A percentile compares a stretch with the other conserved stretches of the same genome.
Evolutionary conservation across 1,140 invertebrate species (phyloP).

Genomic region (Asbolus verrucosus): DNA sequence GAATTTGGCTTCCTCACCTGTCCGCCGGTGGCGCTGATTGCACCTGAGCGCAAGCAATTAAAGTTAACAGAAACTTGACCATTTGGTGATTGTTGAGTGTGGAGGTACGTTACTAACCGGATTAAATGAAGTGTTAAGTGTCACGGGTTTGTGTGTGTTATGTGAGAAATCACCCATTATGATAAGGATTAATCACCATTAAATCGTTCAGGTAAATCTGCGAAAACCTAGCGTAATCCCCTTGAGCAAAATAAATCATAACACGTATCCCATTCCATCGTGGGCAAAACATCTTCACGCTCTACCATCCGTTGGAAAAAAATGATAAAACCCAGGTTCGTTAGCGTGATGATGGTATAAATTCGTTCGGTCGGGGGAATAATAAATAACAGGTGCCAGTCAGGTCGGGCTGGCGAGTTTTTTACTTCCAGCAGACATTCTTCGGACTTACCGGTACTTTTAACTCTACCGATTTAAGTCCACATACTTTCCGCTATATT

Average conservation of each 20-base stretch:
- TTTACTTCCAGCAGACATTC: constrained; percentile 27
- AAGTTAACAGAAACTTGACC: constrained; percentile 57
- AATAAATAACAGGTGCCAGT: constrained; percentile 15
- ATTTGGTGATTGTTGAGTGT: constrained; percentile 49
- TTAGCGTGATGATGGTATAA: constrained; percentile 17
- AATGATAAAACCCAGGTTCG: constrained; percentile 3
- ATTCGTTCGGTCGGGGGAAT: not conserved
- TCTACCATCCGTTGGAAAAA: constrained; percentile 34
- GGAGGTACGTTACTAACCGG: constrained; percentile 49
- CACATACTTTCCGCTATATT: constrained; percentile 23
- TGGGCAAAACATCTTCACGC: constrained; percentile 36
- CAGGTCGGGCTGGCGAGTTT: constrained; percentile 2
- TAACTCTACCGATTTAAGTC: too few relatives aligned
- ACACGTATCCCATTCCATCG: constrained; percentile 6
- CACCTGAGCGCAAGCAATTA: constrained; percentile 49
- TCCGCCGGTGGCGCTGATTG: constrained; percentile 44
- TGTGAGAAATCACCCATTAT: constrained; percentile 18
- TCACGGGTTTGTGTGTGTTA: constrained; percentile 27
- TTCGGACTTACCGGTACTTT: constrained; percentile 43
- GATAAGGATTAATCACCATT: constrained; percentile 9
- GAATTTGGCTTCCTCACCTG: constrained; percentile 48
- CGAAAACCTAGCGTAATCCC: too few relatives aligned
- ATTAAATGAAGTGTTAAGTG: constrained; percentile 51
- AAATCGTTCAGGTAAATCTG: constrained; percentile 2
- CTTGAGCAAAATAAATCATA: constrained; percentile 5